Evolutionary conservation across 2,797 vertebrate species (phyloP), one percentile per base, ranked within the genome.

Genomic region (Crypturellus tataupa): DNA sequence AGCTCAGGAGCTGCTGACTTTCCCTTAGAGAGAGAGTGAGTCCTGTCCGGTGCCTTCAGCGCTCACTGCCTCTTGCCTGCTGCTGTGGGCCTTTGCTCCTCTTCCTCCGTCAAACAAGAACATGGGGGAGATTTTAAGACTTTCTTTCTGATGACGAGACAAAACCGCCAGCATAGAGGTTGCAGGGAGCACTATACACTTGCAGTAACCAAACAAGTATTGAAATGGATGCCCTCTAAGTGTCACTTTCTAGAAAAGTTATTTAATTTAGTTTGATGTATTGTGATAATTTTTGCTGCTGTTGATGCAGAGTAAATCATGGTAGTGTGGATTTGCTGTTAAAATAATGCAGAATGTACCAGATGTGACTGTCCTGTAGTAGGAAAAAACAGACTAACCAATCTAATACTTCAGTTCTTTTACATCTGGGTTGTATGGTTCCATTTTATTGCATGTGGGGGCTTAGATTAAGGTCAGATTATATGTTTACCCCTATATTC

Each of bases 21-120:
- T 4, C 4, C 27, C 5, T 29, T 69, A 37, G 44, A 69, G 58
- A 64, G 9, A n/a, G 33, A 29, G n/a, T 64, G 40, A 24, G 21
- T 44, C 47, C 0, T 1, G 6, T 27, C n/a, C 42, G 14, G 5
- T 80, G 56, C n/a, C n/a, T 59, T 39, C 2, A 0, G 25, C 73
- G 39, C 35, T 69, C 33, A 25, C 2, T 12, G 24, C 7, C 9
- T 4, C 63, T 49, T 62, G 29, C 46, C 19, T 49, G 40, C 33
- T 63, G 19, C 67, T 56, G 35, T n/a, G 53, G 10, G 17, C 17
- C 53, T 19, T 56, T 56, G 29, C 53, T 56, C 53, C 53, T 56
- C 53, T n/a, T 56, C 53, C 53, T 11, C 53, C 53, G 19, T 18
- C 53, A 56, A n/a, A 56, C 6, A 10, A 18, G 53, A n/a, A 56